Evolutionary conservation across 2,113 vertebrate genomes (phyloP), one percentile per base, ranked within the genome.

Genomic region (Xenus cinereus): DNA sequence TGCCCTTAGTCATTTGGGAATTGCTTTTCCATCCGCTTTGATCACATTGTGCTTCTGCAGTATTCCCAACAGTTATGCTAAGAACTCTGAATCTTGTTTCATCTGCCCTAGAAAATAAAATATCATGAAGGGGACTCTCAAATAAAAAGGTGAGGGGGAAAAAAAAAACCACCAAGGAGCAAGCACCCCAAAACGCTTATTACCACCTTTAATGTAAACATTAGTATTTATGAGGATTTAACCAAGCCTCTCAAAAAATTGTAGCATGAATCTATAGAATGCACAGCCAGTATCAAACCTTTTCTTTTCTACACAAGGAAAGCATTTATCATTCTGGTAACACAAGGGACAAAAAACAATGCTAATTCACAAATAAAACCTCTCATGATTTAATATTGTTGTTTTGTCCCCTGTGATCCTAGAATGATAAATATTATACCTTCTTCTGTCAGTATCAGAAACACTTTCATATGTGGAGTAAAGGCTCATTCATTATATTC

Each of bases 341-440:
- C 59, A 87, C 39, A 84, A 84, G 85, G 87, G 89, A 94, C 75
- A 91, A 79, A 93, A 97, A 89, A 94, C 84, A 96, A 95, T 81
- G 94, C 87, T 82, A 89, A 91, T 96, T 92, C 91, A 84, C 73
- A 89, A 89, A 92, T 84, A 95, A 95, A 97, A 89, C 87, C 84
- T 94, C 90, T 91, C 90, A 89, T 96, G 89, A 94, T 96, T 97
- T 94, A 95, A 95, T 96, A 94, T 91, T 91, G 86, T 95, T 96
- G 76, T 66, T 95, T 91, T 93, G 87, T 95, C 89, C 95, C 93
- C 41, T 78, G 90, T 3, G 71, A 97, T 95, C 90, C 87, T 83
- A 67, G 83, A 91, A 87, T 96, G 95, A 97, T 97, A 96, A 97
- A 96, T 97, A 92, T 95, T 91, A 59, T 84, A 91, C 71, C 64